Percentiles rank a stretch among this genome's conserved stretches.
These are phyloP conservation scores for Sebastiscus albofasciatus DNA, from an alignment of 2,797 vertebrate genomes.

Conservation along the genomic window DNA sequence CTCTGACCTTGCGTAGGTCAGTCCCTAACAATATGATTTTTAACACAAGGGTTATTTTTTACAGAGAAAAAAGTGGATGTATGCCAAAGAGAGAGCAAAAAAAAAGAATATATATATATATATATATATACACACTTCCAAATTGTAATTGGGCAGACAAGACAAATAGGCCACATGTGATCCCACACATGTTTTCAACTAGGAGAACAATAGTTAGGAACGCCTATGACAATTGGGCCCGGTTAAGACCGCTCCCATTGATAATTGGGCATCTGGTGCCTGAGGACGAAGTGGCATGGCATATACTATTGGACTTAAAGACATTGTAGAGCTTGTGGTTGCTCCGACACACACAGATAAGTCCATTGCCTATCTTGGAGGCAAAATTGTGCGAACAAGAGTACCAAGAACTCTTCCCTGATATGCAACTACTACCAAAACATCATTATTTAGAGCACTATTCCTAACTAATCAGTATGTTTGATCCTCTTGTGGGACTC, in stretches of 20 bases:
- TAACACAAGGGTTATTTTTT: conserved; percentile 1
- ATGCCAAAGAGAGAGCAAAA: background rate
- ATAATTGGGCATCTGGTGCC: background rate
- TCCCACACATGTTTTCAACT: background rate
- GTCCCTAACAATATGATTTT: background rate
- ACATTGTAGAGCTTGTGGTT: background rate
- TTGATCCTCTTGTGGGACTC: background rate
- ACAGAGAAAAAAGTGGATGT: background rate
- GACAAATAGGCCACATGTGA: background rate
- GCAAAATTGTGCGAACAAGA: conserved; percentile 12
- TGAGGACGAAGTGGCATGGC: background rate
- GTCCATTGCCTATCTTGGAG: background rate
- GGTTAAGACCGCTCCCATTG: background rate
- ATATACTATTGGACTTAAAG: background rate
- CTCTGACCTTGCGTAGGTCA: conserved; percentile 16
- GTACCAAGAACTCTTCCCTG: conserved; percentile 1
- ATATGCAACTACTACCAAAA: background rate
- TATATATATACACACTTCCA: too few species aligned
- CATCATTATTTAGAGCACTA: conserved; percentile 14
- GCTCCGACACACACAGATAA: too few species aligned
- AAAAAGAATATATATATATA: too few species aligned
- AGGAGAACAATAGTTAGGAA: background rate
- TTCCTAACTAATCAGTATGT: background rate
- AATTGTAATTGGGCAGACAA: conserved; percentile 13
- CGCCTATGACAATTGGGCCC: too few species aligned